phyloP scores from a whole-genome alignment of 2,888 invertebrate genomes.

The Dorcus parallelipipedus region DNA sequence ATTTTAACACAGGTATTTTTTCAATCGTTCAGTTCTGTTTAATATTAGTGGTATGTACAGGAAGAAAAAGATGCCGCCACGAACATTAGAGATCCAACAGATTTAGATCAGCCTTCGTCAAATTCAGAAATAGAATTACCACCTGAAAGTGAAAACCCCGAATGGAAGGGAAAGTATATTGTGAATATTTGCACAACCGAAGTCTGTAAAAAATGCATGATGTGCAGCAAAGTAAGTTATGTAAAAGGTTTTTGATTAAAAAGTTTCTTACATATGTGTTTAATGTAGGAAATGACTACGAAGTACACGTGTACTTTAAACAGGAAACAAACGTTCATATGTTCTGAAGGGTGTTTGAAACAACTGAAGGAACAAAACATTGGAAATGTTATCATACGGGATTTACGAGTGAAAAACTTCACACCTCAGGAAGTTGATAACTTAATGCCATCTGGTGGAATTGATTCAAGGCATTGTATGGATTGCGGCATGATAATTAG shows the following conservation, averaged over 20 bases:
- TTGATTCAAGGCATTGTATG: conserved; percentile 4
- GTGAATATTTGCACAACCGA: conserved; percentile 25
- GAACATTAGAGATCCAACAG: conserved; percentile 36
- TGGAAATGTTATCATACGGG: conserved; percentile 41
- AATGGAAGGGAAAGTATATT: conserved; percentile 37
- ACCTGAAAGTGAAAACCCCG: conserved; percentile 26
- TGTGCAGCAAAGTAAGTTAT: conserved; percentile 32
- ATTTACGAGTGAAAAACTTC: conserved; percentile 42
- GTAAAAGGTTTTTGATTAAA: background rate
- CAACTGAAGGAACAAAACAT: conserved; percentile 46
- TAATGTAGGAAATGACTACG: conserved; percentile 39
- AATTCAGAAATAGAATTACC: conserved; percentile 24
- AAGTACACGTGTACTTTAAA: conserved; percentile 42
- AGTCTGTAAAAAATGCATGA: conserved; percentile 4
- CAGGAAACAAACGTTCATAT: conserved; percentile 52
- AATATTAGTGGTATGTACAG: conserved; percentile 18
- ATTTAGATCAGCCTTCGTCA: conserved; percentile 23
- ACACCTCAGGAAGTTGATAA: conserved; percentile 9
- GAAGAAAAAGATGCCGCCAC: conserved; percentile 62
- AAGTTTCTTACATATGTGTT: background rate
- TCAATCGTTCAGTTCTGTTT: background rate
- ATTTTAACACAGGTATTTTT: conserved; percentile 55
- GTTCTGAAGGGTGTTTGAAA: conserved; percentile 58
- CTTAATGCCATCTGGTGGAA: background rate
- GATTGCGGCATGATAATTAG: conserved; percentile 51